Conservation (phyloP, 2,797 vertebrate species). For the Acrocephalus scirpaceus region DNA sequence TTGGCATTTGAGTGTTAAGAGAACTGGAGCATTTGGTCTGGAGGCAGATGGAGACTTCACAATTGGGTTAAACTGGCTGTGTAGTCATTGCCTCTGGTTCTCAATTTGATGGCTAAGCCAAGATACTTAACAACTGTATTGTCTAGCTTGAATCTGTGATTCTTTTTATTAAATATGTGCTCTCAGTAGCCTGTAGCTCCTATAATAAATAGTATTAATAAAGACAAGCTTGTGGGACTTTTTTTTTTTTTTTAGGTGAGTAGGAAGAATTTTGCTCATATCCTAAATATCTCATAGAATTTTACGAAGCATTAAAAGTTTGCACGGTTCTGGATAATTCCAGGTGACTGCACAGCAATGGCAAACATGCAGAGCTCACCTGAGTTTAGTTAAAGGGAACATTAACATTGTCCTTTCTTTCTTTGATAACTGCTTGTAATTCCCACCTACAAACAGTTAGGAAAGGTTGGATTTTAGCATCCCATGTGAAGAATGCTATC, state of each 20-base stretch:
- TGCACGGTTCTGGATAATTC: neutral
- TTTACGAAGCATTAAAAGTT: neutral
- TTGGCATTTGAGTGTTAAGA: neutral
- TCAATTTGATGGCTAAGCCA: neutral
- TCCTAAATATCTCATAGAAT: neutral
- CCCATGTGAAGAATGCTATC: neutral
- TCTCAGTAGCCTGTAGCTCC: neutral
- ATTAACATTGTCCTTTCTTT: neutral
- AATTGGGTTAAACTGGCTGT: neutral
- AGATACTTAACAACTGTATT: neutral
- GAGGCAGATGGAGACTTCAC: neutral
- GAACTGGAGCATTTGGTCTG: neutral
- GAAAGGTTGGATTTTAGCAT: neutral
- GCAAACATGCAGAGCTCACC: neutral
- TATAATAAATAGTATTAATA: neutral
- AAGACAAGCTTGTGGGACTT: neutral
- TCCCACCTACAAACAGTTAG: neutral
- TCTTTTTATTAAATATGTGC: neutral
- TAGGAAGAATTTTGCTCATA: neutral
- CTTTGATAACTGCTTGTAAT: neutral
- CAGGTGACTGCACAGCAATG: neutral
- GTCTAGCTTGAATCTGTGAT: neutral
- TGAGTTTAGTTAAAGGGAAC: neutral
- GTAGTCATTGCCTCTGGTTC: neutral
- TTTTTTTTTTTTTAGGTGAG: neutral